phyloP scores from a whole-genome alignment of 2,888 invertebrate genomes.

The Geophilus truncorum region DNA sequence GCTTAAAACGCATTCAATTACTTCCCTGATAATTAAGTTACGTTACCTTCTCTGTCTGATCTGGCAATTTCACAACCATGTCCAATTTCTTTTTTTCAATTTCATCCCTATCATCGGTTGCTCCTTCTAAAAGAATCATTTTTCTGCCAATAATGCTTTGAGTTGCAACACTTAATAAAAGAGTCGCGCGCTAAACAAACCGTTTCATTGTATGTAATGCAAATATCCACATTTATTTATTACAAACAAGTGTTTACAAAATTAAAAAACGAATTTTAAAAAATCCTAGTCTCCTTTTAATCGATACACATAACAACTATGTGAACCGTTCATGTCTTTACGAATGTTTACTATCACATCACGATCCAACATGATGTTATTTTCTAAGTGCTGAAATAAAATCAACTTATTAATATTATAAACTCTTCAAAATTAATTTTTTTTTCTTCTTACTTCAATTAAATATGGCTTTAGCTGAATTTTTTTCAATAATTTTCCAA shows the following conservation, averaged over 20 bases:
- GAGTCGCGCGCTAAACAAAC: too few species aligned
- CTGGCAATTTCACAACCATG: background rate
- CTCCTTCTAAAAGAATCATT: background rate
- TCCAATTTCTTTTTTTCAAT: background rate
- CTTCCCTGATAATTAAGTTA: too few species aligned
- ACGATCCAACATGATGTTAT: constrained; percentile 28
- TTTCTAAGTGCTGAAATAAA: constrained; percentile 29
- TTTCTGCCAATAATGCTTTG: too few species aligned
- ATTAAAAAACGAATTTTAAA: background rate
- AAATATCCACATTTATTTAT: too few species aligned
- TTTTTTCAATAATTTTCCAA: constrained; percentile 31
- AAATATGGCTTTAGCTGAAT: constrained; percentile 30
- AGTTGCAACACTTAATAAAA: too few species aligned
- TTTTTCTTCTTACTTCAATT: constrained; percentile 33
- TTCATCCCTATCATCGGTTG: background rate
- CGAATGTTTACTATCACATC: constrained; percentile 27
- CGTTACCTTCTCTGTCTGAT: background rate
- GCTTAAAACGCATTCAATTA: too few species aligned
- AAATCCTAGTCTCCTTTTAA: background rate
- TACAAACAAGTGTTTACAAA: too few species aligned
- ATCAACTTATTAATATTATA: background rate
- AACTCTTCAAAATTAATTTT: background rate
- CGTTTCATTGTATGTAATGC: too few species aligned
- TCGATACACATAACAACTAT: constrained; percentile 32
- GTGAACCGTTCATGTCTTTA: constrained; percentile 23